Base-by-base conservation (phyloP, 2,888 invertebrate species). In the Ischnus inquisitorius region DNA sequence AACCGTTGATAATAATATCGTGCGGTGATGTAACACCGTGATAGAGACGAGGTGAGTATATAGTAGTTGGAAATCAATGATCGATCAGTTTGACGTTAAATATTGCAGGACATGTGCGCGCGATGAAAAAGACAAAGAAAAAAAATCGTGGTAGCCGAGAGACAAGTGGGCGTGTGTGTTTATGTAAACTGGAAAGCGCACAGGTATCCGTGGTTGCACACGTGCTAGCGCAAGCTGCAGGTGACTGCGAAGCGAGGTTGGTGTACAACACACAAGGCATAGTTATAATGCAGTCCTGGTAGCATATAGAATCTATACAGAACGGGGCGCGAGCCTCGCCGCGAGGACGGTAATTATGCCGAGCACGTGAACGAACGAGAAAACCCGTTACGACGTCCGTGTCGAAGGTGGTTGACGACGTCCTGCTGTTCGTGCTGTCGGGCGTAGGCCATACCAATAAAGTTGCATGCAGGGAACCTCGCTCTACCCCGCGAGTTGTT, bases 351-450 rank as follows among this genome's bases (percentile, higher is more conserved):
- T 90, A 90, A 90, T 90, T 89, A 90, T 89, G 88, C 89, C 25
- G 85, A 82, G 87, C 88, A 90, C 89, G 89, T 88, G 87, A 87
- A 89, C 85, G 82, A 88, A 85, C 86, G 87, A 81, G 79, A 88
- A 86, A 88, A 88, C 87, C 89, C 90, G 90, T 90, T 90, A 90
- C 75, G 71, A 79, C 54, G 77, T 85, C 64, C 75, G 79, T 75
- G 67, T 64, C 62, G 75, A 83, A 78, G 79, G 43, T 62, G 64
- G 54, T 57, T 48, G 62, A 71, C 64, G 62, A 71, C 71, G 83
- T 77, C 76, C 76, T 72, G 80, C 78, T 74, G 84, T 81, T 81
- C 54, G 62, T 68, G 57, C 46, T 54, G 54, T 60, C 75, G 69
- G 46, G n/a, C 77, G 60, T 68, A 22, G 54, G 82, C 77, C 67